phyloP scores from a whole-genome alignment of 1,140 invertebrate genomes.

The Drosophila auraria region DNA sequence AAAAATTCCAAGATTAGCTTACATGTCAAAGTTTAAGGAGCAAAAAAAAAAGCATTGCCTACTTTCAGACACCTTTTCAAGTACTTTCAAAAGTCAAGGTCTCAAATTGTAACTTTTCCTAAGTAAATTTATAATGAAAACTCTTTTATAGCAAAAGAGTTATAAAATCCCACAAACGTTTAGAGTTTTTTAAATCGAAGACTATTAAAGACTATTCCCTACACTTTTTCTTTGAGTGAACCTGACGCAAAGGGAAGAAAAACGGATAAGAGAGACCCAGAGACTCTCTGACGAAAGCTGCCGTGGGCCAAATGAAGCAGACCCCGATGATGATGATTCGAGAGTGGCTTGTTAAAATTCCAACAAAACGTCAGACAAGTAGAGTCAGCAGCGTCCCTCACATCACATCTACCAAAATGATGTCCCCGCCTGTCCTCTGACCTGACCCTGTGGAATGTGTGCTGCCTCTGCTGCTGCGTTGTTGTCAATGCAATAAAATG shows the following conservation, averaged over 20 bases:
- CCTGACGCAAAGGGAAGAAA: background rate
- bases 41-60: background rate
- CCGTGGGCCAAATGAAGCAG: constrained; percentile 51
- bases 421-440: constrained; percentile 4
- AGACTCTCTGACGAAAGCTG: constrained; percentile 25
- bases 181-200: background rate
- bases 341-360: constrained; percentile 81
- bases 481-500: constrained; percentile 80
- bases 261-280: constrained; percentile 10
- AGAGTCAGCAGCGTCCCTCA: constrained; percentile 17
- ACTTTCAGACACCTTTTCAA: background rate
- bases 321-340: constrained; percentile 65
- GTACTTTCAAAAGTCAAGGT: background rate
- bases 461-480: constrained; percentile 33
- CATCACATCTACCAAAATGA: background rate
- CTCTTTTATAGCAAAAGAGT: background rate
- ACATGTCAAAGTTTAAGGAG: background rate
- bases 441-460: constrained; percentile 43
- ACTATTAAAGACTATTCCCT: background rate
- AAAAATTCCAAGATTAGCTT: background rate
- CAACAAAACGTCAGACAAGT: constrained; percentile 56
- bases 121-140: too few relatives aligned
- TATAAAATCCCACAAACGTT: background rate
- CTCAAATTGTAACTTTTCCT: too few relatives aligned
- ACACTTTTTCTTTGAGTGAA: constrained; percentile 9